Conservation (phyloP, 2,888 invertebrate species). For the Tetanocera ferruginea region DNA sequence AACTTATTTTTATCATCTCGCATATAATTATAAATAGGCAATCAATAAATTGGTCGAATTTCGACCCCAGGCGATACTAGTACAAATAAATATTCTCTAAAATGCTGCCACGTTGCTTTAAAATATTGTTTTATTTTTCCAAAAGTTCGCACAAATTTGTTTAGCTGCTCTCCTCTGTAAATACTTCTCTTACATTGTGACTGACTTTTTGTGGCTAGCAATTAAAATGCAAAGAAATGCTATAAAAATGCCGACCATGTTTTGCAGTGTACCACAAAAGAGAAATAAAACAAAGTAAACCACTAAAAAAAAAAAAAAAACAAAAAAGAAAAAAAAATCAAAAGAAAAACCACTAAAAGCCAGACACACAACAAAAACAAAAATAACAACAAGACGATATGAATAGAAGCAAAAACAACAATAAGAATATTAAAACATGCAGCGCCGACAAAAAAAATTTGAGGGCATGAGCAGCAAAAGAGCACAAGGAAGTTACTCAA, state of each 20-base stretch:
- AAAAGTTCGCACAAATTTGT: no score
- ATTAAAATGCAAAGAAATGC: not conserved
- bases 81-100: not conserved
- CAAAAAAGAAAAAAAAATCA: not conserved
- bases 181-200: not conserved
- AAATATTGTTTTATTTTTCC: no score
- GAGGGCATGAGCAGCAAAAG: not conserved
- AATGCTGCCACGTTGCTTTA: not conserved
- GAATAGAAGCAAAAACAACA: not conserved
- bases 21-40: no score
- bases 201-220: not conserved
- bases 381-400: not conserved
- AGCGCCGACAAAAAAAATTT: not conserved
- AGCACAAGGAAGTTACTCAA: not conserved
- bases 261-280: not conserved
- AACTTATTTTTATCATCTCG: no score
- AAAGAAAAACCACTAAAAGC: conserved; percentile 28
- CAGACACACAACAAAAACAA: conserved; percentile 14
- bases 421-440: conserved; percentile 34
- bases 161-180: not conserved
- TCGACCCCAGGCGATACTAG: no score
- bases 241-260: not conserved
- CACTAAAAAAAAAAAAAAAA: not conserved
- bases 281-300: not conserved
- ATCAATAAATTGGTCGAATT: no score